Conservation (phyloP, 2,888 invertebrate genomes). For the Dysmachus trigonus region DNA sequence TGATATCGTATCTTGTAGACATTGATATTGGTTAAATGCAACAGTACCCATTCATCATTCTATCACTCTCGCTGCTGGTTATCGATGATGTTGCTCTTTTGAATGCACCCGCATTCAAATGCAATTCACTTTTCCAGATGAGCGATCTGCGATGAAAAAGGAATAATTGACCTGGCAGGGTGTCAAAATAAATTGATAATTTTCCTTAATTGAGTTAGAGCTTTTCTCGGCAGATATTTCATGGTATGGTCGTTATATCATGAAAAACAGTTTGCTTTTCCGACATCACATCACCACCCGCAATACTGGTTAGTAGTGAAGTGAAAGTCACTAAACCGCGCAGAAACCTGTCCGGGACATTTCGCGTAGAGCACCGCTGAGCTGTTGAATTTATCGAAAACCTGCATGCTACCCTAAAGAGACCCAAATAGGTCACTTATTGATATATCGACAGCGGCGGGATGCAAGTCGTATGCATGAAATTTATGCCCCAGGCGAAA, state of each 20-base stretch:
- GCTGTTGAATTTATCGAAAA: not conserved
- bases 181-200: slow-evolving; percentile 25
- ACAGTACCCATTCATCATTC: slow-evolving; percentile 4
- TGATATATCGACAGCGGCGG: not conserved
- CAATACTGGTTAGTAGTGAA: not conserved
- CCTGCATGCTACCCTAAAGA: not conserved
- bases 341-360: not conserved
- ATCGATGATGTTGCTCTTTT: not conserved
- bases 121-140: not conserved
- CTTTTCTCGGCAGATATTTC: not conserved
- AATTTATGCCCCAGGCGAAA: not conserved
- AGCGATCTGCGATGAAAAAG: not conserved
- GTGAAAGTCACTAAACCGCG: not conserved
- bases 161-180: slow-evolving; percentile 5
- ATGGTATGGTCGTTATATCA: not conserved
- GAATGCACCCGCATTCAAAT: not conserved
- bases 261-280: slow-evolving; percentile 1
- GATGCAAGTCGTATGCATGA: not conserved
- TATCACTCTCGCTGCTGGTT: not conserved
- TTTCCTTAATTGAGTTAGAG: not conserved
- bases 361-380: not conserved
- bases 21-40: not conserved
- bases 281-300: slow-evolving; percentile 18
- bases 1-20: not conserved
- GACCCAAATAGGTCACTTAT: not conserved